These are phyloP conservation scores for Morus bassanus DNA, from an alignment of 2,797 vertebrate species.

Conservation along the genomic window DNA sequence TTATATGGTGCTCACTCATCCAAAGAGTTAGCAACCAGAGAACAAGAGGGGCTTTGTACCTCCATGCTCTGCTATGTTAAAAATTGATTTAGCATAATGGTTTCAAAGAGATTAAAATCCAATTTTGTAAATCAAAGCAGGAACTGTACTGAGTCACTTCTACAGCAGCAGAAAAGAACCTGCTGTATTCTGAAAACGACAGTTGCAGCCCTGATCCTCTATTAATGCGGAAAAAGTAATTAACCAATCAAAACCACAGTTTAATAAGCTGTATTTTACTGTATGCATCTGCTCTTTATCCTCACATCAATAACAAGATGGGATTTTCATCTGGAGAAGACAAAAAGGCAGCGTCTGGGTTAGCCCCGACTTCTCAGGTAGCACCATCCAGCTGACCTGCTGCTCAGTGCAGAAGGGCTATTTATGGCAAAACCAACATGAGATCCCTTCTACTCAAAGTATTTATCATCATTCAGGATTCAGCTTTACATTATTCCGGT, in stretches of 20 bases:
- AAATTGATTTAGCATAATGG: conserved; percentile 71
- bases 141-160: conserved; percentile 48
- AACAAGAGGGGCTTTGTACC: conserved; percentile 64
- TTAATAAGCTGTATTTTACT: conserved; percentile 1
- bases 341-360: neutral
- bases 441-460: neutral
- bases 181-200: conserved; percentile 2
- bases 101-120: conserved; percentile 68
- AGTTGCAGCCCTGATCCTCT: conserved; percentile 10
- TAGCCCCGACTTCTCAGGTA: neutral
- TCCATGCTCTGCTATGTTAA: conserved; percentile 57
- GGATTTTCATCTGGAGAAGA: neutral
- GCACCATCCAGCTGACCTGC: neutral
- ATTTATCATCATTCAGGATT: neutral
- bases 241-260: conserved; percentile 18
- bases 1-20: conserved; percentile 35
- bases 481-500: neutral
- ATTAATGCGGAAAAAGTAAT: neutral
- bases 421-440: neutral
- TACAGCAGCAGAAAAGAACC: conserved; percentile 29
- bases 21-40: conserved; percentile 41
- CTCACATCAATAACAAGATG: neutral
- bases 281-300: conserved; percentile 10
- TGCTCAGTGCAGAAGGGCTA: neutral
- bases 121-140: conserved; percentile 67